phyloP scores from a whole-genome alignment of 2,797 vertebrate species.

The Gymnothorax reevesii region DNA sequence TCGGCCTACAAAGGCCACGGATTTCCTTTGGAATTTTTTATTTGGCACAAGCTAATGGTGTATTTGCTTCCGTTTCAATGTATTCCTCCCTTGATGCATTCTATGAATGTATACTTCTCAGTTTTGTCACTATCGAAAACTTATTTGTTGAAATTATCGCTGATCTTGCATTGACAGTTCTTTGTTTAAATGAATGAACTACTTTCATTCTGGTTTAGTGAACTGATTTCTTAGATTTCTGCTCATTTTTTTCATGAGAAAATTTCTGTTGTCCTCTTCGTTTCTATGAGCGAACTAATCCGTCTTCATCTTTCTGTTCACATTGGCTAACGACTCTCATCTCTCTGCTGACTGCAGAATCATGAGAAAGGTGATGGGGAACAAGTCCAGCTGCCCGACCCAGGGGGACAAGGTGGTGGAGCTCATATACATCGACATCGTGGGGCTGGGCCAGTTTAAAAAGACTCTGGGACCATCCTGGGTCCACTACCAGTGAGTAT shows the following conservation, averaged over 20 bases:
- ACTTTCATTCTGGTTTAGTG: too few species aligned
- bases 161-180: not conserved
- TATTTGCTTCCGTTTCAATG: not conserved
- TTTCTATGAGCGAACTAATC: not conserved
- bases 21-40: not conserved
- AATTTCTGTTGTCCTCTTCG: not conserved
- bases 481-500: constrained; percentile 85
- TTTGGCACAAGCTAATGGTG: not conserved
- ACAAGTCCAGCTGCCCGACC: constrained; percentile 96
- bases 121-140: not conserved
- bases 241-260: not conserved
- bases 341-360: constrained; percentile 72
- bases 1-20: not conserved
- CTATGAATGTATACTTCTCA: not conserved
- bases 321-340: not conserved
- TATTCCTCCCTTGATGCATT: not conserved
- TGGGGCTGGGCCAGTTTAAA: constrained; percentile 82
- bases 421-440: constrained; percentile 83
- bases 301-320: not conserved
- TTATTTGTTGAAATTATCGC: not conserved
- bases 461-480: constrained; percentile 82
- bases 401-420: constrained; percentile 91
- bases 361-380: constrained; percentile 97
- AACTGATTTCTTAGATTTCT: not conserved
- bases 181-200: too few species aligned